Base-by-base conservation (phyloP, 64 coral and sea anemone genomes). In the Montipora efflorescens region DNA sequence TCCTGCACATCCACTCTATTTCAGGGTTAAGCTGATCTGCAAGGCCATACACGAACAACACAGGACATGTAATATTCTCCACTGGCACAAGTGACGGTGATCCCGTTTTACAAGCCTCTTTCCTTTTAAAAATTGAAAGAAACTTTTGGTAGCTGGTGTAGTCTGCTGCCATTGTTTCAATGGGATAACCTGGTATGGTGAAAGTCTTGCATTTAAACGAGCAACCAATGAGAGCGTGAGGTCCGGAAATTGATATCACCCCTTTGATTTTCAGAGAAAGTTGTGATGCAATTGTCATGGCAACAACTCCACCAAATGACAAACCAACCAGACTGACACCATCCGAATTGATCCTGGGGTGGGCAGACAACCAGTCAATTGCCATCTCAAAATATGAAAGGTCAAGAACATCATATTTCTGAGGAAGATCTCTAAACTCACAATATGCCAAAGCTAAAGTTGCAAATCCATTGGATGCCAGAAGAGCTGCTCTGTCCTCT, bases 91-190 rank as follows among this genome's bases (percentile, higher is more conserved):
- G 28, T 36, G 28, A 36, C 5, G 75, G 59, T 49, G 74, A 46
- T 18, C 88, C 88, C 47, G 88, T 53, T 79, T 18, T 62, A 45
- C 47, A 45, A 44, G 76, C 51, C 21, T 90, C 75, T 68, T 90
- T 64, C 19, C 3, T 55, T 15, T 59, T 78, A 79, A 67, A 90
- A 59, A 58, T 61, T 1, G 76, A 36, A 44, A 66, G 14, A 7
- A 79, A 36, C 28, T 36, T 36, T 36, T 36, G 28, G 28, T 36
- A 36, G 28, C 28, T 36, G 28, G 28, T 36, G 28, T 36, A 36
- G 28, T 36, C 28, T 36, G 28, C 28, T 36, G 28, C 28, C 1
- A 1, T 36, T 36, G 28, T 36, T 36, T 36, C 28, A 36, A 36
- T 36, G 28, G 28, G 28, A 36, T 36, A 36, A 36, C 28, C 28